These are phyloP conservation scores for Penaeus vannamei DNA, from an alignment of 1,140 invertebrate species.

Conservation along the genomic window DNA sequence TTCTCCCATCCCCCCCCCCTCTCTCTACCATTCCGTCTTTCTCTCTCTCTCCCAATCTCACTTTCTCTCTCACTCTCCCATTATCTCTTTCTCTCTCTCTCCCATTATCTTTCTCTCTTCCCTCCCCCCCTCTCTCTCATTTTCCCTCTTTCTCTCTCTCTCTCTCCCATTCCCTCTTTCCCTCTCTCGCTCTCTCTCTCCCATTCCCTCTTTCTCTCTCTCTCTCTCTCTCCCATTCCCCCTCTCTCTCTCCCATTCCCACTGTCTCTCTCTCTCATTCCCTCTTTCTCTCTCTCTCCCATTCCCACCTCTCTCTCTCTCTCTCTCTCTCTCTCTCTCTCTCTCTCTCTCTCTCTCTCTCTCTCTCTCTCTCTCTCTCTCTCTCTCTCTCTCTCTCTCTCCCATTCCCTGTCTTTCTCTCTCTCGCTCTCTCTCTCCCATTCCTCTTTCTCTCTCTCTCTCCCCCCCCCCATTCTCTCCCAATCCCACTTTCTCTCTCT, in stretches of 20 bases:
- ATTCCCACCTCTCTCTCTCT: background rate
- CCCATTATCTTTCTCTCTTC: background rate
- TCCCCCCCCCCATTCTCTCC: background rate
- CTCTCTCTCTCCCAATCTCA: background rate
- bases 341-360: background rate
- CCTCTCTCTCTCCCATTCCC: no score
- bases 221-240: background rate
- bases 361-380: no score
- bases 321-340: no score
- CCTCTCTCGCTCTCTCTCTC: slow-evolving; percentile 22
- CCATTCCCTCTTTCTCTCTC: background rate
- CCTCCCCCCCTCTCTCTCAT: slow-evolving; percentile 3
- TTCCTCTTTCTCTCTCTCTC: slow-evolving; percentile 10
- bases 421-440: background rate
- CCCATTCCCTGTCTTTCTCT: background rate
- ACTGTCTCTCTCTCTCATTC: background rate
- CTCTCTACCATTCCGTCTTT: background rate
- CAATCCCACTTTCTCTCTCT: background rate
- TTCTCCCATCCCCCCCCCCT: background rate
- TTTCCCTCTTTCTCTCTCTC: slow-evolving; percentile 12
- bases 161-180: slow-evolving; percentile 17
- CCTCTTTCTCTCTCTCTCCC: background rate
- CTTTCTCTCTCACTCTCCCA: background rate
- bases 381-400: no score
- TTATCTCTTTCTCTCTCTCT: background rate